phyloP scores from a whole-genome alignment of 2,797 vertebrate species.

The Thamnophis elegans region DNA sequence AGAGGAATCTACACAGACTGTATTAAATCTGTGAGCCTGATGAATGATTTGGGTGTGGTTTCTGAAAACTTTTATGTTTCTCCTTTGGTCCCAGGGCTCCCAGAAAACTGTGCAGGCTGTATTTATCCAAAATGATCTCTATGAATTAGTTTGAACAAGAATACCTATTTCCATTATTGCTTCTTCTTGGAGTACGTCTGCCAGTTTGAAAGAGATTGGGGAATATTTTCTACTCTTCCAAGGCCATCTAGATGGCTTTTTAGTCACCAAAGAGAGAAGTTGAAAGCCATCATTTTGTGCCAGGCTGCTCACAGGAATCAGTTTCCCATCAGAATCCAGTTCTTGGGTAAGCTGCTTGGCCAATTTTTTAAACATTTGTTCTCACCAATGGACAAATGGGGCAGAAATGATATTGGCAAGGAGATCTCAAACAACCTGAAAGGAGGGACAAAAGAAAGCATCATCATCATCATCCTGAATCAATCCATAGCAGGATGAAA shows the following conservation, averaged over 20 bases:
- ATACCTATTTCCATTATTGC: conserved; percentile 15
- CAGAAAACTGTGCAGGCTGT: too few relatives aligned
- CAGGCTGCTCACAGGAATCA: conserved; percentile 24
- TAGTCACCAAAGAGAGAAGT: conserved; percentile 16
- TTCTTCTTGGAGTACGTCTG: conserved; percentile 6
- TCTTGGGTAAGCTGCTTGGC: conserved; percentile 26
- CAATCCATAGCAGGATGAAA: neutral
- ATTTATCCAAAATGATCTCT: neutral
- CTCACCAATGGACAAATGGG: neutral
- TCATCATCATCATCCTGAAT: neutral
- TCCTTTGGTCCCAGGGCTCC: neutral
- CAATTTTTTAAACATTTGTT: conserved; percentile 10
- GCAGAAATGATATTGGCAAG: neutral
- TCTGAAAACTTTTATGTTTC: neutral
- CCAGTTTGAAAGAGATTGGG: neutral
- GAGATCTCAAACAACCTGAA: neutral
- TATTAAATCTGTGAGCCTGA: neutral
- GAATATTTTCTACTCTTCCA: conserved; percentile 7
- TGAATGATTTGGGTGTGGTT: neutral
- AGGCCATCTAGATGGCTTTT: neutral
- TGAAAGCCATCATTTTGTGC: neutral
- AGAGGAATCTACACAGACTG: neutral
- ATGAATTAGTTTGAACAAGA: neutral
- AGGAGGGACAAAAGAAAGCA: neutral
- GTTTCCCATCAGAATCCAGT: conserved; percentile 11